Conservation (phyloP, 2,888 invertebrate genomes). For the Pollenia labialis region DNA sequence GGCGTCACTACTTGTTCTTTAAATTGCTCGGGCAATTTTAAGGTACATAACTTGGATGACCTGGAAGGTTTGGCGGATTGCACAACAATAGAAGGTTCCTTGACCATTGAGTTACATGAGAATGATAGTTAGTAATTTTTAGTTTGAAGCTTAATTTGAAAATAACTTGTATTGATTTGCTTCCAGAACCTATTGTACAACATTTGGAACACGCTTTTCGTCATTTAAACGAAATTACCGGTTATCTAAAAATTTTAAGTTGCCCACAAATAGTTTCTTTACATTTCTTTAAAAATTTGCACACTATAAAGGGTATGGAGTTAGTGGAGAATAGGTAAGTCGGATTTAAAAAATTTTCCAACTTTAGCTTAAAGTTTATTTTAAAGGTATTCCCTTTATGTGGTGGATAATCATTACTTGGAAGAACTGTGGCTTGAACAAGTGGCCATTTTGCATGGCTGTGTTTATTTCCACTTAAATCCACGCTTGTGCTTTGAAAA, state of each 20-base stretch:
- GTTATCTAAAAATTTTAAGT: constrained; percentile 87
- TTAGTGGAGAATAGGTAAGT: constrained; percentile 79
- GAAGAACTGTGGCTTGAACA: constrained; percentile 86
- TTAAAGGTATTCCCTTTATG: constrained; percentile 85
- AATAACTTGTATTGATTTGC: background rate
- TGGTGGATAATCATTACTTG: constrained; percentile 89
- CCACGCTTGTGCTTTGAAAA: constrained; percentile 88
- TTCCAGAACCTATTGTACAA: constrained; percentile 71
- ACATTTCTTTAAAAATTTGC: constrained; percentile 87
- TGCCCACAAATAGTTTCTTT: constrained; percentile 87
- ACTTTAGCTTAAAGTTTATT: background rate
- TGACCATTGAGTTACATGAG: constrained; percentile 85
- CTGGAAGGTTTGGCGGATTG: constrained; percentile 86
- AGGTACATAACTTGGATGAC: constrained; percentile 75
- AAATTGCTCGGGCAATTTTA: constrained; percentile 77
- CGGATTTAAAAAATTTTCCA: background rate
- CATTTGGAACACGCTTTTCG: constrained; percentile 87
- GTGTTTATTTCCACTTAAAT: constrained; percentile 89
- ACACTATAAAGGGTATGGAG: constrained; percentile 86
- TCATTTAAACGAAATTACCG: constrained; percentile 87
- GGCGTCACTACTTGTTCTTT: constrained; percentile 74
- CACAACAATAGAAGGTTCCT: constrained; percentile 88
- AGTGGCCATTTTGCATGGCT: constrained; percentile 86
- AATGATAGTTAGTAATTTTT: constrained; percentile 75
- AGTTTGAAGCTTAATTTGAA: background rate